Conservation (phyloP, 2,113 vertebrate species). For the Sialia sialis region DNA sequence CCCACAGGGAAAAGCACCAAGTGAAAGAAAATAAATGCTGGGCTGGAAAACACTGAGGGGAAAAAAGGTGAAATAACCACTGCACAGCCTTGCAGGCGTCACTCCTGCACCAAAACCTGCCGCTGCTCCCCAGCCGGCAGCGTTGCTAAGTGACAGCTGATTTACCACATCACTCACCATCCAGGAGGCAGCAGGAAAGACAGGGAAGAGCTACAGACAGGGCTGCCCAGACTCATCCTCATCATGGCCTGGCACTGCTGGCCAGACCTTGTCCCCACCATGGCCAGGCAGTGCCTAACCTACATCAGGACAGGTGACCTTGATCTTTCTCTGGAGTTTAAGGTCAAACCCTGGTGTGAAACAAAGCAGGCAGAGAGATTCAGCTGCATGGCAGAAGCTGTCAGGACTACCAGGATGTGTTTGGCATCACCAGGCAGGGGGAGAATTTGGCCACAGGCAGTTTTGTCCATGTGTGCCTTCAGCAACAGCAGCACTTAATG, state of each 20-base stretch:
- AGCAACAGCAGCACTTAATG: background rate
- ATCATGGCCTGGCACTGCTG: background rate
- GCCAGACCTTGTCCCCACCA: background rate
- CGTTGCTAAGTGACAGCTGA: slow-evolving; percentile 51
- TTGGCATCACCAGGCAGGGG: background rate
- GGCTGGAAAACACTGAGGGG: accelerated
- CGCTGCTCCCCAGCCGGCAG: accelerated
- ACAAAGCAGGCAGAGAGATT: background rate
- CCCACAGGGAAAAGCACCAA: background rate
- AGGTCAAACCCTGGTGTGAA: background rate
- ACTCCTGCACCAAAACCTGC: background rate
- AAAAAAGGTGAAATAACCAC: background rate
- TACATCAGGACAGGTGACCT: background rate
- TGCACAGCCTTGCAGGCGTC: background rate
- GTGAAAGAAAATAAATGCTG: background rate
- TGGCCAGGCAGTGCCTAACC: accelerated
- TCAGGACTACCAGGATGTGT: background rate
- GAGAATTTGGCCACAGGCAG: accelerated
- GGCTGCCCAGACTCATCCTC: background rate
- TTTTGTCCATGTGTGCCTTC: background rate
- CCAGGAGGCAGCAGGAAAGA: background rate
- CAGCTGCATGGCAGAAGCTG: background rate
- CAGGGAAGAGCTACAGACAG: background rate
- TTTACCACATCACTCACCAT: background rate
- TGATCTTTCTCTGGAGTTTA: background rate